Base-by-base conservation (phyloP, 2,113 vertebrate species). In the Blennius ocellaris region DNA sequence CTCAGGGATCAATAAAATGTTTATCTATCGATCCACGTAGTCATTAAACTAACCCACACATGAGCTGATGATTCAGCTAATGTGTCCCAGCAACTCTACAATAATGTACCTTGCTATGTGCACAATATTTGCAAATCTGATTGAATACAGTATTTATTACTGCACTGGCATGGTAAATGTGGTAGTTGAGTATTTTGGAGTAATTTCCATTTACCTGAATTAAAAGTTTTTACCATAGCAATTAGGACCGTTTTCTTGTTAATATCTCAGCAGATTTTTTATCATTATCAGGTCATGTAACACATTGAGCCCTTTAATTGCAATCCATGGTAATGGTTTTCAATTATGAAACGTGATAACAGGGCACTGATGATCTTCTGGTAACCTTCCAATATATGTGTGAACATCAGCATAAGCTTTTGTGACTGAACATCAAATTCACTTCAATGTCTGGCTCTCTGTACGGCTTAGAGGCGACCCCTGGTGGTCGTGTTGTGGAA, bases 331-430 rank as follows among this genome's bases (percentile, higher is more conserved):
- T 63, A 38, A 78, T 78, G 37, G 47, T 40, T 80, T 79, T 68
- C 7, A 78, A 67, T 78, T 55, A 76, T 58, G 53, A 67, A 52
- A 83, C 63, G 41, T 49, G 58, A 77, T 87, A 72, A 67, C 8
- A 56, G 56, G 58, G 58, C 54, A 40, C 68, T 65, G 38, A 69
- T 77, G 78, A 69, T 69, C 76, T 83, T 87, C 53, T 69, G 50
- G 43, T 87, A 80, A 82, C 69, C 75, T 87, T 83, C 61, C 53
- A 64, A 6, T 68, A 30, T 59, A 55, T 49, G 65, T 77, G 68
- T 49, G 44, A 59, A 45, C 61, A 82, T 78, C 73, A 66, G 52
- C 52, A 15, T 36, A 48, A 3, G 9, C 49, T 67, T 78, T 63
- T 56, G 52, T 66, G 36, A 36, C 44, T 4, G 8, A 16, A 15